Conservation (phyloP, 1,140 invertebrate species). For the Charaxes varanes region DNA sequence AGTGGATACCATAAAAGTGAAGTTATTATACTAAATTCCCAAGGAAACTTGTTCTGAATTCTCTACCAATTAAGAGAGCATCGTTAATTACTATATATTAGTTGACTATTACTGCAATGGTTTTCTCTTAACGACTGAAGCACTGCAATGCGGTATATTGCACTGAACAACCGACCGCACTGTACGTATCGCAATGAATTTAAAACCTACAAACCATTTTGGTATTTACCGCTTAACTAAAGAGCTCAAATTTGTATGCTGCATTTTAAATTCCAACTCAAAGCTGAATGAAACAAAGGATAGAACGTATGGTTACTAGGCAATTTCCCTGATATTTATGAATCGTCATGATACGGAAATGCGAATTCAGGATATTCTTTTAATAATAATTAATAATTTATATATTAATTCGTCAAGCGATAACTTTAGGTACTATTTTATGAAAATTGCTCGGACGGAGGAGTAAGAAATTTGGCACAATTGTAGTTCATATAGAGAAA, state of each 20-base stretch:
- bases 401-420: too few species aligned
- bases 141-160: conserved; percentile 35
- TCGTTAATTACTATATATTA: conserved; percentile 35
- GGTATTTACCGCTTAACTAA: conserved; percentile 19
- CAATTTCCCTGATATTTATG: conserved; percentile 24
- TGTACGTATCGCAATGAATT: conserved; percentile 22
- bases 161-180: conserved; percentile 20
- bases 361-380: conserved; percentile 10
- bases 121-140: conserved; percentile 28
- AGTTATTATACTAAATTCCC: conserved; percentile 10
- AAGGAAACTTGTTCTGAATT: conserved; percentile 15
- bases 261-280: conserved; percentile 8
- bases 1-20: conserved; percentile 3
- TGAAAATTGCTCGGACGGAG: too few species aligned
- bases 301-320: conserved; percentile 21
- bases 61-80: conserved; percentile 27
- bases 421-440: too few species aligned
- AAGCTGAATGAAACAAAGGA: conserved; percentile 20
- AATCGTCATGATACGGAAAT: conserved; percentile 14
- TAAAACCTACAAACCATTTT: conserved; percentile 20
- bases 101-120: conserved; percentile 32
- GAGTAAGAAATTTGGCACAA: too few species aligned
- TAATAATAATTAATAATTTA: conserved; percentile 6
- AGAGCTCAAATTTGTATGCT: conserved; percentile 14
- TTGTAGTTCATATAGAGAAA: too few species aligned